phyloP scores from a whole-genome alignment of 2,797 vertebrate species.

The Aplochiton taeniatus region DNA sequence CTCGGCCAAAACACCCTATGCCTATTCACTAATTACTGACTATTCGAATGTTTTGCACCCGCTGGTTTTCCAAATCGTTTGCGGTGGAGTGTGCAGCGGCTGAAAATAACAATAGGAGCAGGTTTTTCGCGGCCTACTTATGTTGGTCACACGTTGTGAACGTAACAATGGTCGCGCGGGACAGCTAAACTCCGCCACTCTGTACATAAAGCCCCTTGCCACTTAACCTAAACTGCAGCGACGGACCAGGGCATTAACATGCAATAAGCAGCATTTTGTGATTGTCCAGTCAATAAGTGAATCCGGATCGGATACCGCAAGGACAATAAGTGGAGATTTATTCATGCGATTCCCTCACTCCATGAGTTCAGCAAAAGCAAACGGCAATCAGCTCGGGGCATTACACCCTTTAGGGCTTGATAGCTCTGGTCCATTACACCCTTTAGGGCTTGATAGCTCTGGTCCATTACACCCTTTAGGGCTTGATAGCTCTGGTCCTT shows the following conservation, averaged over 20 bases:
- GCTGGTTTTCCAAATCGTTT: neutral
- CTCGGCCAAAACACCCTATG: constrained; percentile 17
- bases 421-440: neutral
- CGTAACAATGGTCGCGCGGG: neutral
- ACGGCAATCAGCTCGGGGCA: constrained; percentile 15
- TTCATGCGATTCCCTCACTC: constrained; percentile 36
- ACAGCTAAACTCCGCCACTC: neutral
- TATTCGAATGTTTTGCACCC: constrained; percentile 10
- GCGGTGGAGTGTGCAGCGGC: too few relatives aligned
- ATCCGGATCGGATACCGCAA: constrained; percentile 43
- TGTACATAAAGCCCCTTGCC: neutral
- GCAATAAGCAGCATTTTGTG: constrained; percentile 25
- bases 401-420: neutral
- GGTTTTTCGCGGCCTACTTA: too few relatives aligned
- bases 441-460: neutral
- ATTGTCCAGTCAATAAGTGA: constrained; percentile 36
- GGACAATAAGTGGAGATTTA: constrained; percentile 46
- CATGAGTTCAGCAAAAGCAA: constrained; percentile 9
- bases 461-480: neutral
- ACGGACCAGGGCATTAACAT: constrained; percentile 31
- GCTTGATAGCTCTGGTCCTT: neutral
- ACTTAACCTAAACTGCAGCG: neutral
- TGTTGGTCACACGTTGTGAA: neutral
- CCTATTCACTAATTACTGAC: neutral
- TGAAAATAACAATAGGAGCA: too few relatives aligned